Conservation (phyloP, 2,113 vertebrate species). For the Sturnira hondurensis region DNA sequence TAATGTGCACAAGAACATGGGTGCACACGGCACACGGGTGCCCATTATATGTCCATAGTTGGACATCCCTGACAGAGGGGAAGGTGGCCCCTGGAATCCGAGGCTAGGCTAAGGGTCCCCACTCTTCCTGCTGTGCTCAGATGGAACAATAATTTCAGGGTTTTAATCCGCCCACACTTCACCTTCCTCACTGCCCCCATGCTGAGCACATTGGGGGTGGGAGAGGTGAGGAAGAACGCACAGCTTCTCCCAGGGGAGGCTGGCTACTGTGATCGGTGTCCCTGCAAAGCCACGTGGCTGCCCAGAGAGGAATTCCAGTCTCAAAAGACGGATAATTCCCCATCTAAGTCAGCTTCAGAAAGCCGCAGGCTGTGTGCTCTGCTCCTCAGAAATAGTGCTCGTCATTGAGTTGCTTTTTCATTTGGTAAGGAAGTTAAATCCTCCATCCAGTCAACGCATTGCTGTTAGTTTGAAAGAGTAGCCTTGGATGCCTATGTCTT, state of each 20-base stretch:
- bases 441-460: background rate
- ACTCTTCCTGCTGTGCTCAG: background rate
- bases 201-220: background rate
- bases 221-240: background rate
- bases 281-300: fast-evolving
- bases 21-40: too few species aligned
- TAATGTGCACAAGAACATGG: too few species aligned
- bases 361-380: background rate
- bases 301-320: background rate
- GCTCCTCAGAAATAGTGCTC: background rate
- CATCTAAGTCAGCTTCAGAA: background rate
- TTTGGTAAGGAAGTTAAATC: background rate
- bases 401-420: background rate
- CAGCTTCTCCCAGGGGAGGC: fast-evolving
- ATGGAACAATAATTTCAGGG: background rate
- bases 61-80: background rate
- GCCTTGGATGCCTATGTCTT: background rate
- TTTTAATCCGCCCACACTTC: background rate
- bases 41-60: background rate
- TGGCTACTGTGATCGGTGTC: fast-evolving
- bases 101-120: background rate
- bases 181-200: background rate
- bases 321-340: background rate
- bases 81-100: background rate
- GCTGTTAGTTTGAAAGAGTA: background rate